Percentiles rank a stretch among this genome's conserved stretches.
phyloP scores from a whole-genome alignment of 2,888 invertebrate genomes.

The Trachelus iudaicus region DNA sequence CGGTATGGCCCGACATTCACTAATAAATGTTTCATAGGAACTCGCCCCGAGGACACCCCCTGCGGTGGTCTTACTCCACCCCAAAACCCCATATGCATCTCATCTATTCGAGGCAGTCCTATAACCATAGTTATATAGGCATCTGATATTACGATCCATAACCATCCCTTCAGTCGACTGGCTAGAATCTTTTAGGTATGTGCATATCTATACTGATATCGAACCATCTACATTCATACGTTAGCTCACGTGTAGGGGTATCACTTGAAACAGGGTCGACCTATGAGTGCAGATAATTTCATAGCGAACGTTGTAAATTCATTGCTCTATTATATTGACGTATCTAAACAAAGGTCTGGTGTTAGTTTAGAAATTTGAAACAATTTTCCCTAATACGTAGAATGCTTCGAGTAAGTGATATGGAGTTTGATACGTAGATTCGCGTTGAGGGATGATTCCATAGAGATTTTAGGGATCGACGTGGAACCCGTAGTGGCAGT shows the following conservation, averaged over 20 bases:
- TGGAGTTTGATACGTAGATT: no score
- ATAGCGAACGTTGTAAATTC: neutral
- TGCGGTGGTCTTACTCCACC: conserved; percentile 15
- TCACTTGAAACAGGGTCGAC: neutral
- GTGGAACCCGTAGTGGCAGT: no score
- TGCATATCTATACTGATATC: neutral
- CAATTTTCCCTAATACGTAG: no score
- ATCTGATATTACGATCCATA: neutral
- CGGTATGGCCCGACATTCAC: conserved; percentile 28
- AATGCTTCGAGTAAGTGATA: no score
- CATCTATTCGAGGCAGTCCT: neutral
- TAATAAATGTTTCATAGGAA: conserved; percentile 49
- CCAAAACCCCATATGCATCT: neutral
- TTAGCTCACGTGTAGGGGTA: no score
- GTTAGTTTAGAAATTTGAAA: no score
- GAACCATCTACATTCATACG: no score
- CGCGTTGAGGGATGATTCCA: no score
- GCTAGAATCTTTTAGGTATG: neutral
- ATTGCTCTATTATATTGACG: no score
- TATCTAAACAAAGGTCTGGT: no score
- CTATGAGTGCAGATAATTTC: neutral
- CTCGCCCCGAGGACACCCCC: conserved; percentile 24
- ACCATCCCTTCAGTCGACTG: neutral
- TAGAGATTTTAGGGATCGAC: no score
- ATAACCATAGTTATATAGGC: neutral